Evolutionary conservation across 2,113 vertebrate genomes (phyloP).

Genomic region (Triplophysa rosa): DNA sequence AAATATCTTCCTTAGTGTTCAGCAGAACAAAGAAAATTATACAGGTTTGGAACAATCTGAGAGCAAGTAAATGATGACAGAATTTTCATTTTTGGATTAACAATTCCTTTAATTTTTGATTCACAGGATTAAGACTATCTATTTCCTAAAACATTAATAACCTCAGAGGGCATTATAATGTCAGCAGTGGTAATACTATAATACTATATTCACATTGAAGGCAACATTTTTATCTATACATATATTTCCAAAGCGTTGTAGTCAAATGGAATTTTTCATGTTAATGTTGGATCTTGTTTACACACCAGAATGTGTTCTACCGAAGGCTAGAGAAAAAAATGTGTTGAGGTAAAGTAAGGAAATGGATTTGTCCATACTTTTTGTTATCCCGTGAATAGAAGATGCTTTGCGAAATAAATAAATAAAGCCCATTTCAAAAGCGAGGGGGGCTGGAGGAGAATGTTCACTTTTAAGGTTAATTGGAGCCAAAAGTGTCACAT

Average conservation of each 20-base stretch:
- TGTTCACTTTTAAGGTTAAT: slow-evolving; percentile 88
- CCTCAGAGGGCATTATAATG: neutral
- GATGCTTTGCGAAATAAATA: slow-evolving; percentile 46
- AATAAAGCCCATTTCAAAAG: slow-evolving; percentile 50
- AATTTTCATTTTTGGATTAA: too few relatives aligned
- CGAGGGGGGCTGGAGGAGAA: slow-evolving; percentile 47
- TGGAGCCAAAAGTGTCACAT: slow-evolving; percentile 88
- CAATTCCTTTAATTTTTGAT: neutral
- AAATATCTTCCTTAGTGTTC: too few relatives aligned
- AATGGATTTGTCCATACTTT: slow-evolving; percentile 36
- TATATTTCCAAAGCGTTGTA: neutral
- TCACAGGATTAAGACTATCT: neutral
- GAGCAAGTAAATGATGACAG: too few relatives aligned
- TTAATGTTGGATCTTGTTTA: neutral
- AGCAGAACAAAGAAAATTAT: too few relatives aligned
- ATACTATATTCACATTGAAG: neutral
- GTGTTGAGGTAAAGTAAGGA: neutral
- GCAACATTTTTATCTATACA: neutral
- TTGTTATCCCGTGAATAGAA: slow-evolving; percentile 35
- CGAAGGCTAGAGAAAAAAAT: neutral
- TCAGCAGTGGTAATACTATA: neutral
- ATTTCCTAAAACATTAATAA: neutral
- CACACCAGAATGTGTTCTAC: neutral
- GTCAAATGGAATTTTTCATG: slow-evolving; percentile 11
- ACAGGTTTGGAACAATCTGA: too few relatives aligned